A percentile compares a stretch with the other conserved stretches of the same genome.
Evolutionary conservation across 2,113 vertebrate genomes (phyloP).

Genomic region (Oplegnathus fasciatus): DNA sequence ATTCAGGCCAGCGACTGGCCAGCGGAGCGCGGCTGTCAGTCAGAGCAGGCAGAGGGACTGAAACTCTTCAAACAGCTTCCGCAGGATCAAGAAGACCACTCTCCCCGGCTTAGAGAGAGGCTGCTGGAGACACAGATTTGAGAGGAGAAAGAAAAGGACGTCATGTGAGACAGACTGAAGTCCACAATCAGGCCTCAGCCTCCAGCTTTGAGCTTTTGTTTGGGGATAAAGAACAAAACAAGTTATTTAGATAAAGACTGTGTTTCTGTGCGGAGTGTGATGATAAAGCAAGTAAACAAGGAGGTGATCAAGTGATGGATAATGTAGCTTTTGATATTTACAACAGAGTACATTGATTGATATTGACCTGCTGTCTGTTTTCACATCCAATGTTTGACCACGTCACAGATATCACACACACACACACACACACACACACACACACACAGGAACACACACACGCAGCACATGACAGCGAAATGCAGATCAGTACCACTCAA

Average conservation of each 20-base stretch:
- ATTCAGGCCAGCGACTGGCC: slow-evolving; percentile 66
- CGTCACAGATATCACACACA: slow-evolving; percentile 15
- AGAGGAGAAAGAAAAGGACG: slow-evolving; percentile 36
- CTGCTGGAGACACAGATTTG: slow-evolving; percentile 47
- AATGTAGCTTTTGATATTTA: slow-evolving; percentile 27
- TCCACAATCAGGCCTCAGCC: slow-evolving; percentile 38
- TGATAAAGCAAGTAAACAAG: not conserved
- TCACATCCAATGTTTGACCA: slow-evolving; percentile 42
- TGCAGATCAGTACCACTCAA: slow-evolving; percentile 59
- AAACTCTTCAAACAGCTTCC: slow-evolving; percentile 71
- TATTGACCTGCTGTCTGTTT: slow-evolving; percentile 56
- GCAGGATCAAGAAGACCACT: slow-evolving; percentile 70
- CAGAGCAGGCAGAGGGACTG: slow-evolving; percentile 43
- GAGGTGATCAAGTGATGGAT: slow-evolving; percentile 28
- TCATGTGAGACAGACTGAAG: slow-evolving; percentile 55
- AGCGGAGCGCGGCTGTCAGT: slow-evolving; percentile 59
- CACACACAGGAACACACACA: not conserved
- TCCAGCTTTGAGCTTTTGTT: slow-evolving; percentile 37
- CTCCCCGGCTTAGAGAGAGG: slow-evolving; percentile 56
- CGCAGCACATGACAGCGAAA: slow-evolving; percentile 23
- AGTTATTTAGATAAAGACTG: slow-evolving; percentile 43
- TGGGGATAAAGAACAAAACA: slow-evolving; percentile 49
- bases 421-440: not conserved
- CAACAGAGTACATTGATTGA: slow-evolving; percentile 27
- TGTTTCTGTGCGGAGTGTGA: slow-evolving; percentile 14